Evolutionary conservation across 2,797 vertebrate genomes (phyloP), one percentile per base, ranked within the genome.

Genomic region (Aulostomus chinensis): DNA sequence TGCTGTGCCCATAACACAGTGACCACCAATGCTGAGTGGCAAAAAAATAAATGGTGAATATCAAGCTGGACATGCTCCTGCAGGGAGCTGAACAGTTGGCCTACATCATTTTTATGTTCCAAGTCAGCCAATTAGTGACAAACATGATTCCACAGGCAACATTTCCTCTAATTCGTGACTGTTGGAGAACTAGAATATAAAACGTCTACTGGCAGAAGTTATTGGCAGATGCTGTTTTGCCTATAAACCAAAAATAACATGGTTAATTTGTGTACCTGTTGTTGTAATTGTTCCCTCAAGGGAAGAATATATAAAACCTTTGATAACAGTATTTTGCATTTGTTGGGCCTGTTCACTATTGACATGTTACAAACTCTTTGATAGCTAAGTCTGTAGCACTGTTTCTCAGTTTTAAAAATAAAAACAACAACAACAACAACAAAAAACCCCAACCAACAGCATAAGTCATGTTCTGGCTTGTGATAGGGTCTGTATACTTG

Each of bases 111-210:
- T 36, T 36, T 69, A 38, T 48, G 12, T 33, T 84, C 60, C 69
- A 77, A 72, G 48, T 52, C 48, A 49, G 60, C 60, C 75, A 80
- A 73, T 80, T 82, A 84, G 70, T 54, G 66, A 59, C 63, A 65
- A 69, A 73, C 45, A 68, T 2, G 48, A 55, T 29, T 76, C 67
- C 47, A 54, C 39, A 17, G 49, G 47, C 65, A 49, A 21, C 5
- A 28, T 18, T 35, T 13, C 31, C 26, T 36, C 28, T 76, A 64
- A 72, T 74, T 56, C 36, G 63, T 59, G 49, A 58, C 41, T 68
- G 38, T 38, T 60, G 32, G 42, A 54, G 31, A 55, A 31, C 24
- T 3, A 20, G 17, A 58, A 47, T 58, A 20, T 36, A 30, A 70
- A 31, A 43, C 22, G 30, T 51, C 38, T 58, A 41, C 57, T 42